Evolutionary conservation across 2,113 vertebrate genomes (phyloP), one percentile per base, ranked within the genome.

Genomic region (Pelmatolapia mariae): DNA sequence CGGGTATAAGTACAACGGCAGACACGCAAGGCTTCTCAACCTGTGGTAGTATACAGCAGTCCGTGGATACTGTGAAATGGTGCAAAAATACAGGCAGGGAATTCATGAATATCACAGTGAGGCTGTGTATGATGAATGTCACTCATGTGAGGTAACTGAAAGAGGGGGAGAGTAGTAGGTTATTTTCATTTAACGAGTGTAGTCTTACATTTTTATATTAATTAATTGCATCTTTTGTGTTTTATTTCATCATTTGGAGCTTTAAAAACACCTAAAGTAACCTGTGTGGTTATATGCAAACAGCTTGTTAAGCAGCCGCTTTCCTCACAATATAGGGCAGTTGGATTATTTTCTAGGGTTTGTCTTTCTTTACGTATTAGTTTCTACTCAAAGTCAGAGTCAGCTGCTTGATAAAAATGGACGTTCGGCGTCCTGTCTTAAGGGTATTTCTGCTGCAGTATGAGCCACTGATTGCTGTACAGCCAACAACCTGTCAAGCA

Each of bases 371-470:
- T 47, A 24, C 3, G n/a, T 24, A 29, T 76, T 76, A 10, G 24
- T 76, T 76, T 50, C 43, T 57, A 40, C 47, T 52, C 56, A 19
- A 31, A 83, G 43, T 54, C 7, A 26, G 59, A 47, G 50, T 71
- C 29, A 7, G 8, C n/a, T 50, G 18, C 13, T 59, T 19, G 26
- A 82, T 47, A 33, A 40, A 84, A 68, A 80, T 6, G 6, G 11
- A 68, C 8, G 12, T 40, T 24, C 26, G 15, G 7, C 1, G 0
- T 66, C 40, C 18, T 50, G n/a, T 8, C 33, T 87, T 47, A 52
- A 33, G 73, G 22, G n/a, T 54, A 18, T 80, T 83, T 47, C 38
- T 88, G 80, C 82, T 87, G 90, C 86, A 86, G 82, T 80, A 56
- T 5, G 15, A 89, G 52, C 61, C 18, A 40, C 57, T 83, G 80